A percentile compares a stretch with the other conserved stretches of the same genome.
phyloP scores from a whole-genome alignment of 2,113 vertebrate genomes.

The Apteryx owenii region DNA sequence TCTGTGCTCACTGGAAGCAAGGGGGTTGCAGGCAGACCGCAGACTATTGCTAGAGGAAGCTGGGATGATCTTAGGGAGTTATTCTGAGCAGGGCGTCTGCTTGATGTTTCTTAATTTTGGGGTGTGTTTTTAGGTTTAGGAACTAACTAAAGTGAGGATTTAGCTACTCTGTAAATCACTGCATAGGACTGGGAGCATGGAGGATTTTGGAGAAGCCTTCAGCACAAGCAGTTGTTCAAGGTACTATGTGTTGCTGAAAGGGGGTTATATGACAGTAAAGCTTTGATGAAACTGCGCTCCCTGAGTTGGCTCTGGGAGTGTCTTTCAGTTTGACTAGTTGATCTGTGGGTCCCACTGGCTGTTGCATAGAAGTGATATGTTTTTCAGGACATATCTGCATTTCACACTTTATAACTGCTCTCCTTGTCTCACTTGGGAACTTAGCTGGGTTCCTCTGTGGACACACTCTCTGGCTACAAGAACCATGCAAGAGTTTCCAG shows the following conservation, averaged over 20 bases:
- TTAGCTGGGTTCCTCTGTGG: background rate
- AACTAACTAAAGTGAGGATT: background rate
- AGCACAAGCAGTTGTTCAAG: background rate
- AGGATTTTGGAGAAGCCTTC: background rate
- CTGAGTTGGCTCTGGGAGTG: background rate
- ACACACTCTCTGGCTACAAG: background rate
- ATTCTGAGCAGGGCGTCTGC: background rate
- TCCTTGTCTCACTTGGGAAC: background rate
- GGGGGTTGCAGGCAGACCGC: background rate
- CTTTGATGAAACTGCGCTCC: background rate
- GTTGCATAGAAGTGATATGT: background rate
- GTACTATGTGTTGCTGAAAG: background rate
- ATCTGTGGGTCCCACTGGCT: background rate
- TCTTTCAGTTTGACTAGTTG: background rate
- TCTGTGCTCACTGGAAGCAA: fast-evolving
- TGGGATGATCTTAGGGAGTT: background rate
- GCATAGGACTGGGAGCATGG: background rate
- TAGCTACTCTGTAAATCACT: background rate
- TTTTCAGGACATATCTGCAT: background rate
- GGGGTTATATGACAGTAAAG: background rate
- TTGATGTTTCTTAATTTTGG: background rate
- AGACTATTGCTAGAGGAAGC: background rate
- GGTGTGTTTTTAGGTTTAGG: background rate
- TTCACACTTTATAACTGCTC: background rate
- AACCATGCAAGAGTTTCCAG: background rate